Evolutionary conservation across 2,797 vertebrate genomes (phyloP).

Genomic region (Sebastolobus alascanus): DNA sequence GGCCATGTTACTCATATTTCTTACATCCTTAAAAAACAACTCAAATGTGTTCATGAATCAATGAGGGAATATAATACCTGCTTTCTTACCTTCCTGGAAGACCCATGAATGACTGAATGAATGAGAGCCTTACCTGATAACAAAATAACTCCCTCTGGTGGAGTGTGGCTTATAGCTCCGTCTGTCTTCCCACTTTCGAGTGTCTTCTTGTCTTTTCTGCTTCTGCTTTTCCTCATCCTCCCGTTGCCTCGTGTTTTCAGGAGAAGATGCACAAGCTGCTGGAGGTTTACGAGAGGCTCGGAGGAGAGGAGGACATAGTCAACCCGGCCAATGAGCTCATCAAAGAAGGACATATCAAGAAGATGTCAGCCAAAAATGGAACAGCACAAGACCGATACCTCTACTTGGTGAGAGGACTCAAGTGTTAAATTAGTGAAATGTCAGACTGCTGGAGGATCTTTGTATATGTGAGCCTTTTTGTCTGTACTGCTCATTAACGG

Average conservation of each 20-base stretch:
- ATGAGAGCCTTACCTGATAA: neutral
- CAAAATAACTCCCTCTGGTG: constrained; percentile 23
- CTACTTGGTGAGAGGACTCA: constrained; percentile 90
- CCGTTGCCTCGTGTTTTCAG: constrained; percentile 70
- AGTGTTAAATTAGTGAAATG: neutral
- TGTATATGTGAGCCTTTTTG: neutral
- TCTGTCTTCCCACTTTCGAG: constrained; percentile 15
- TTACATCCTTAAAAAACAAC: constrained; percentile 34
- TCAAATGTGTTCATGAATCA: constrained; percentile 34
- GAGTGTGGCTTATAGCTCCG: constrained; percentile 11
- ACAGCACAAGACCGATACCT: constrained; percentile 96
- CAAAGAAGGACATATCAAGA: constrained; percentile 97
- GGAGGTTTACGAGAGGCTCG: constrained; percentile 95
- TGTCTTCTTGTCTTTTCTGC: constrained; percentile 4
- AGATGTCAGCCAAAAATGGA: constrained; percentile 97
- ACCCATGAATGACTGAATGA: constrained; percentile 21
- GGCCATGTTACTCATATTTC: neutral
- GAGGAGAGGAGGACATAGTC: constrained; percentile 97
- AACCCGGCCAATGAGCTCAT: constrained; percentile 98
- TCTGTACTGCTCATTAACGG: neutral
- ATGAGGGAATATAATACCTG: constrained; percentile 33
- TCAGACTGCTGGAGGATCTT: neutral
- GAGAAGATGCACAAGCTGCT: constrained; percentile 98
- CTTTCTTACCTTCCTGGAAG: constrained; percentile 9
- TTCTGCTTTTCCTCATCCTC: constrained; percentile 24